Evolutionary conservation across 2,113 vertebrate species (phyloP).

Genomic region (Lethenteron camtschaticum): DNA sequence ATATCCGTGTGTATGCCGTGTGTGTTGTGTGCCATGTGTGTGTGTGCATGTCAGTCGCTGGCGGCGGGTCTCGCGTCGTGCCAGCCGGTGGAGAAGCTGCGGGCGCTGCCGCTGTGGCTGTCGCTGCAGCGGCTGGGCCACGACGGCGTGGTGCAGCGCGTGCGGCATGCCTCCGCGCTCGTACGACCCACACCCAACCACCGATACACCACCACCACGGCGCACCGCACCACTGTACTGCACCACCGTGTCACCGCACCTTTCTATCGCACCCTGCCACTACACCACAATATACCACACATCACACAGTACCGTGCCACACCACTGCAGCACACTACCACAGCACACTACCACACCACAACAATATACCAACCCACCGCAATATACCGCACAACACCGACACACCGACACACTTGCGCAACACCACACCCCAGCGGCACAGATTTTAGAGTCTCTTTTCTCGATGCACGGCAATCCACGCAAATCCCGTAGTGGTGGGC

Average conservation of each 20-base stretch:
- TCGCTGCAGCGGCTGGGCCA: slow-evolving; percentile 78
- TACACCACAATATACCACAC: background rate
- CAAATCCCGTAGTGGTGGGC: too few species aligned
- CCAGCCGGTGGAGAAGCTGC: slow-evolving; percentile 61
- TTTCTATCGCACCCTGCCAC: background rate
- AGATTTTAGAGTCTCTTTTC: too few species aligned
- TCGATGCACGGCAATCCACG: too few species aligned
- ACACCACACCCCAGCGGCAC: too few species aligned
- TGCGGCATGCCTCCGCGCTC: slow-evolving; percentile 45
- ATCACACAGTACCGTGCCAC: background rate
- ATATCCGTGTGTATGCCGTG: too few species aligned
- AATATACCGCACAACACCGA: too few species aligned
- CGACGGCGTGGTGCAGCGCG: slow-evolving; percentile 56
- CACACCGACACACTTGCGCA: too few species aligned
- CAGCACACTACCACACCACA: background rate
- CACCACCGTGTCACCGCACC: background rate
- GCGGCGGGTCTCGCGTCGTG: slow-evolving; percentile 69
- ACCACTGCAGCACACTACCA: background rate
- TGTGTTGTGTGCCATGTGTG: too few species aligned
- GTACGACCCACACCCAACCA: slow-evolving; percentile 25
- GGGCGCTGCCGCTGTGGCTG: slow-evolving; percentile 72
- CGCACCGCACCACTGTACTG: background rate
- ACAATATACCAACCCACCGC: background rate
- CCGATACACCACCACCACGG: background rate
- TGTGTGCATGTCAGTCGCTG: slow-evolving; percentile 30